Base-by-base conservation (phyloP, 2,113 vertebrate genomes). In the Raja brachyura region DNA sequence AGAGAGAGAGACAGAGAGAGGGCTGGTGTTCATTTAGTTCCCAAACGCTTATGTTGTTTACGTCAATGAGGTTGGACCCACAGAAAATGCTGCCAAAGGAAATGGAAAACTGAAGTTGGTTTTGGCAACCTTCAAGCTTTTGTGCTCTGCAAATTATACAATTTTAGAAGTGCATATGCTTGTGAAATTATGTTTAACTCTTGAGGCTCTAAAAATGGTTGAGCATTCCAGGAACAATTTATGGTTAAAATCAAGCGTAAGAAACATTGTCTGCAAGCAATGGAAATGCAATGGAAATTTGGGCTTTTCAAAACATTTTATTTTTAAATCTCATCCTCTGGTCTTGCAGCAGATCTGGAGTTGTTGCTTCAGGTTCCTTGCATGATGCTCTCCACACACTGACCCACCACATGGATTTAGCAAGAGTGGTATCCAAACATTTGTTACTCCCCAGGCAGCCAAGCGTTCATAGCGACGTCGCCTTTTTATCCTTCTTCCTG, bases 41-140 rank as follows among this genome's bases (percentile, higher is more conserved):
- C 90, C n/a, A 92, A 92, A 92, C 33, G 20, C 66, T 92, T 92
- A 54, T 73, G 68, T 73, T 92, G 90, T 74, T 92, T 92, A 48
- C 90, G 90, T 92, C 90, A 92, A 92, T 92, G 90, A 92, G 90
- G 90, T 73, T 92, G 68, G 66, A 92, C 33, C 90, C 90, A 92
- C 90, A 92, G 90, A 92, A 33, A 92, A 73, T 73, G 48, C 63
- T 92, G 90, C 90, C 90, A 92, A 92, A 73, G 70, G 90, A 92
- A 92, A 92, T 73, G 66, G 33, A 33, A 92, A 92, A 73, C 66
- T 92, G 66, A 92, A 92, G 68, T 33, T 92, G 68, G 90, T 74
- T 92, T 73, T 92, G 90, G 90, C 66, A 74, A 48, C 18, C 39
- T 28, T 92, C 90, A 48, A 92, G 90, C 90, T 92, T 92, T 92